Base-by-base conservation (phyloP, 2,888 invertebrate genomes). In the Cheilosia vulpina region DNA sequence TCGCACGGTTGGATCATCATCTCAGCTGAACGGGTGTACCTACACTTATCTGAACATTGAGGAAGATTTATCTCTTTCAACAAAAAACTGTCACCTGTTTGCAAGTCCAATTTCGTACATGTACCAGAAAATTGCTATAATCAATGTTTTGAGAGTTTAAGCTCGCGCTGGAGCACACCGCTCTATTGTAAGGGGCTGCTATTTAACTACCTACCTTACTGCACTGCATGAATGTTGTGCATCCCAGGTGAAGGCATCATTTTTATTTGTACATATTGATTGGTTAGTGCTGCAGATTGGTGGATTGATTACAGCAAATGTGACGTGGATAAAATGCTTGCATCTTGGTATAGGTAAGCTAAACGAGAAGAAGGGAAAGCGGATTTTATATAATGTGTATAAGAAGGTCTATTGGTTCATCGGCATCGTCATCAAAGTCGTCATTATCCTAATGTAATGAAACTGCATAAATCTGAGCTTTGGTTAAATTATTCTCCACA, bases 11-110 rank as follows among this genome's bases (percentile, higher is more conserved):
- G 50, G 50, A 65, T 50, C 63, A 65, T 50, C 63, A 63, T 50
- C 21, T 19, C 19, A 63, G 19, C 50, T 21, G 50, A 50, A 21
- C 63, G 15, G 21, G 47, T 19, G n/a, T 63, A 24, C n/a, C n/a
- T n/a, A n/a, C 19, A 34, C 31, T 62, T 62, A 62, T 62, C 62
- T 50, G 63, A 34, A 34, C 63, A 31, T 50, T 65, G 63, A 65
- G 13, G 66, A 66, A 53, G 66, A 66, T 66, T 66, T 66, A 66
- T 66, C 41, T 53, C 53, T 41, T 66, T 27, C 53, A 53, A 53
- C 53, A 53, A 27, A 41, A 66, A 66, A 53, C 53, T 66, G 66
- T 66, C 66, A 66, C 53, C 53, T 66, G 66, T 66, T 66, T 66
- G 41, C 41, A 41, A 66, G 66, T 66, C 24, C 41, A 66, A 66